A percentile compares a stretch with the other conserved stretches of the same genome.
Conservation (phyloP, 23 tunicate species). For the Styela plicata region DNA sequence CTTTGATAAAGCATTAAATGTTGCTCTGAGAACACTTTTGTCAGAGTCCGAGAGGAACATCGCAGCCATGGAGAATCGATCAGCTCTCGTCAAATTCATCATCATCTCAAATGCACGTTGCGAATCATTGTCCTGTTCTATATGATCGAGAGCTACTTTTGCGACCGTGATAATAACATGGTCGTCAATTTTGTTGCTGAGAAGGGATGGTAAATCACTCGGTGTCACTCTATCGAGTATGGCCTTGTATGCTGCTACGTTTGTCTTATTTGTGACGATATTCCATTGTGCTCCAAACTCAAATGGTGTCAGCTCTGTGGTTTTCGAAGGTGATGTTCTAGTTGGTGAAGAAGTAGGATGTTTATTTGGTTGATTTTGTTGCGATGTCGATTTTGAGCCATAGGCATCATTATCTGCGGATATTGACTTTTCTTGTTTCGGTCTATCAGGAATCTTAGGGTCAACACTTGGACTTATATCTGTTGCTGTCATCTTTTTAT, state of each 20-base stretch:
- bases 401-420: not conserved
- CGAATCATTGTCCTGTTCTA: slow-evolving; percentile 9
- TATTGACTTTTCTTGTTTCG: too few relatives aligned
- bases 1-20: slow-evolving; percentile 23
- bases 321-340: not conserved
- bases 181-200: slow-evolving; percentile 82
- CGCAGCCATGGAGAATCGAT: slow-evolving; percentile 70
- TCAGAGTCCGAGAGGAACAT: slow-evolving; percentile 66
- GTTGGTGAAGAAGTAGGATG: not conserved
- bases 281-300: slow-evolving; percentile 83
- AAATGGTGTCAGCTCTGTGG: slow-evolving; percentile 52
- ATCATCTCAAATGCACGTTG: slow-evolving; percentile 50
- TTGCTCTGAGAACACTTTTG: slow-evolving; percentile 19
- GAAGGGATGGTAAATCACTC: slow-evolving; percentile 39
- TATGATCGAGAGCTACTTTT: slow-evolving; percentile 37
- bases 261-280: slow-evolving; percentile 51
- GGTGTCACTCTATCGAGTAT: slow-evolving; percentile 39
- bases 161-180: slow-evolving; percentile 64
- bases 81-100: slow-evolving; percentile 37
- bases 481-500: not conserved
- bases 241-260: slow-evolving; percentile 50
- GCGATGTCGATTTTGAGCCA: not conserved
- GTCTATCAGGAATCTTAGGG: not conserved
- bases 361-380: not conserved
- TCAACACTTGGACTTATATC: not conserved